phyloP scores from a whole-genome alignment of 2,797 vertebrate species.

The Propithecus deckenii region DNA sequence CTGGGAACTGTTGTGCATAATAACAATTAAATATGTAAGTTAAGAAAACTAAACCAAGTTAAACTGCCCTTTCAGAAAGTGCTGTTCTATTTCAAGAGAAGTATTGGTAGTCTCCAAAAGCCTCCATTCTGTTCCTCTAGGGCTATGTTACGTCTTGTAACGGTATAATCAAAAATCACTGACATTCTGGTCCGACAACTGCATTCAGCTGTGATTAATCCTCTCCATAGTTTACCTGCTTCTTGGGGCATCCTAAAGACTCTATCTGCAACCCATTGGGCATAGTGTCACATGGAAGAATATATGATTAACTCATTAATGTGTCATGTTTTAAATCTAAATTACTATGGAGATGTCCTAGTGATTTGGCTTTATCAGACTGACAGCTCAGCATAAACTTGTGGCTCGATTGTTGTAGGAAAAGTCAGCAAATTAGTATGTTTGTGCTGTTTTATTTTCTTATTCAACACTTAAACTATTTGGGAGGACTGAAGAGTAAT shows the following conservation, averaged over 20 bases:
- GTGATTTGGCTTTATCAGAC: slow-evolving; percentile 62
- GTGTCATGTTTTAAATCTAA: slow-evolving; percentile 71
- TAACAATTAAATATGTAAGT: slow-evolving; percentile 68
- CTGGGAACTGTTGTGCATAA: slow-evolving; percentile 71
- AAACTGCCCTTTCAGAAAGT: slow-evolving; percentile 77
- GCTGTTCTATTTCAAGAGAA: slow-evolving; percentile 80
- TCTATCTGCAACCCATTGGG: slow-evolving; percentile 42
- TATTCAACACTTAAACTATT: slow-evolving; percentile 6
- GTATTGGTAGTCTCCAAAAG: slow-evolving; percentile 80
- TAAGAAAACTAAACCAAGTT: slow-evolving; percentile 82
- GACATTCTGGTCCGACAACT: slow-evolving; percentile 57
- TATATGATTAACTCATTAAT: slow-evolving; percentile 68
- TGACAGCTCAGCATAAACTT: slow-evolving; percentile 32
- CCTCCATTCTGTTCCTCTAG: slow-evolving; percentile 72
- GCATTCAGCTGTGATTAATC: slow-evolving; percentile 65
- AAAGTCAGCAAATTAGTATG: slow-evolving; percentile 55
- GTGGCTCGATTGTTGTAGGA: neutral
- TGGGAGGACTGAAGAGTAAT: neutral
- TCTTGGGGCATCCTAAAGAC: slow-evolving; percentile 58
- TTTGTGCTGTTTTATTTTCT: slow-evolving; percentile 35
- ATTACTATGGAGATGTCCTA: slow-evolving; percentile 55
- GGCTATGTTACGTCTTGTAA: slow-evolving; percentile 68
- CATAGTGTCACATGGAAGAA: slow-evolving; percentile 31
- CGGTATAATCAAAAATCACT: slow-evolving; percentile 78
- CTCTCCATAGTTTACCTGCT: slow-evolving; percentile 73